These are phyloP conservation scores for Equus przewalskii DNA, from an alignment of 2,113 vertebrate genomes.

Conservation along the genomic window DNA sequence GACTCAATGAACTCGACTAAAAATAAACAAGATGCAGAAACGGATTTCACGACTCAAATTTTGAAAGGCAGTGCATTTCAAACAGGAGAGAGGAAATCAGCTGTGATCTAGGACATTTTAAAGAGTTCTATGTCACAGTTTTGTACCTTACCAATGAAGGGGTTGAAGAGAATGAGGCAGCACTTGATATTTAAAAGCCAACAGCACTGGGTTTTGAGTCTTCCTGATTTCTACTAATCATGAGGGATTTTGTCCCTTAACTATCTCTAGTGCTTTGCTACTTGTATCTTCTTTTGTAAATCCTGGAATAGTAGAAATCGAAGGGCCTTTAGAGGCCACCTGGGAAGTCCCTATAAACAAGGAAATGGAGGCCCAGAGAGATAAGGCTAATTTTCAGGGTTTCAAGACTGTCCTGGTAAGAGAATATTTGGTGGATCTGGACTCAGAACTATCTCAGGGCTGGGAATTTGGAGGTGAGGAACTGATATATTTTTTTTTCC, in stretches of 20 bases:
- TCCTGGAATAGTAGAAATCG: not conserved
- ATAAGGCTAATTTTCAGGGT: not conserved
- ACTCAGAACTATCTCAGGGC: not conserved
- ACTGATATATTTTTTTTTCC: not conserved
- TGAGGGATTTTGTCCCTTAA: not conserved
- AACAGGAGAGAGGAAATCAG: not conserved
- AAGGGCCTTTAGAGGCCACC: not conserved
- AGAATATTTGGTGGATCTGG: constrained; percentile 2
- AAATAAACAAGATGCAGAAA: constrained; percentile 74
- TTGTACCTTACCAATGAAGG: not conserved
- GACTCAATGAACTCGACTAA: constrained; percentile 70
- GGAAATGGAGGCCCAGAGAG: not conserved
- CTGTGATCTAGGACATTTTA: not conserved
- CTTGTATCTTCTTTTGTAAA: constrained; percentile 37
- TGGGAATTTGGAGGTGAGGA: constrained; percentile 34
- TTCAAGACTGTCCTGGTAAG: not conserved
- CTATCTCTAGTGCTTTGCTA: not conserved
- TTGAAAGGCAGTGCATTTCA: not conserved
- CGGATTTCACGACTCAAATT: constrained; percentile 3
- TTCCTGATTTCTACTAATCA: not conserved
- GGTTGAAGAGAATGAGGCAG: not conserved
- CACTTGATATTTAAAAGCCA: constrained; percentile 35
- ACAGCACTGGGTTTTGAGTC: not conserved
- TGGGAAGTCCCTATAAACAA: not conserved
- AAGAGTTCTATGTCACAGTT: not conserved